Conservation (phyloP, 2,113 vertebrate genomes). For the Phrynosoma platyrhinos region DNA sequence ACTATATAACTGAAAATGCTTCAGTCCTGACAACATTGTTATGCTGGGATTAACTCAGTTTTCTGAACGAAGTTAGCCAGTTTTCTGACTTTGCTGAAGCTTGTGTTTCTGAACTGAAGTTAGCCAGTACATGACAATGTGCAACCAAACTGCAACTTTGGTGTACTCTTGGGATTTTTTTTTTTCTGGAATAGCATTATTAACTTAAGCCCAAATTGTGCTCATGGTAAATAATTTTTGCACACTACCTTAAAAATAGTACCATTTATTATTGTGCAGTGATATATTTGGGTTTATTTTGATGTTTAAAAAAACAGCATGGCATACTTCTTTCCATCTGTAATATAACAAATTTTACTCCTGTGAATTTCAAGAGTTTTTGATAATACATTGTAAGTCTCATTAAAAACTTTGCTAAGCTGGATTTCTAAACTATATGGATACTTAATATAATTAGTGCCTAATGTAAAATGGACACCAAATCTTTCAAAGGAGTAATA, state of each 20-base stretch:
- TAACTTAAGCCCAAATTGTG: slow-evolving; percentile 52
- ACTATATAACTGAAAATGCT: no score
- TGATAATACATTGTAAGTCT: neutral
- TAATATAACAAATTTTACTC: neutral
- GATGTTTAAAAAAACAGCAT: no score
- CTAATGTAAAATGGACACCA: neutral
- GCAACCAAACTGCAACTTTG: neutral
- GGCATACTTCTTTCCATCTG: no score
- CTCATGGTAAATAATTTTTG: slow-evolving; percentile 50
- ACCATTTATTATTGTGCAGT: slow-evolving; percentile 5
- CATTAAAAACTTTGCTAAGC: neutral
- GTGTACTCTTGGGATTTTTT: neutral
- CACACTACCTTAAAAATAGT: slow-evolving; percentile 35
- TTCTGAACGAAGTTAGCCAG: no score
- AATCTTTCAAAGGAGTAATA: no score
- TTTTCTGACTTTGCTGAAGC: no score
- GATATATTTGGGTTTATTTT: no score
- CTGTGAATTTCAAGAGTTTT: neutral
- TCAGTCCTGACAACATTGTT: no score
- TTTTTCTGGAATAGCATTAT: slow-evolving; percentile 35
- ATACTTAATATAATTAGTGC: slow-evolving; percentile 3
- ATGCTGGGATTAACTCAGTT: no score
- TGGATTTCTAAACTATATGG: slow-evolving; percentile 11
- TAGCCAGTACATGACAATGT: no score
- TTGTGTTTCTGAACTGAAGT: no score